Conservation (phyloP, 2,113 vertebrate genomes). For the Halichoerus grypus region DNA sequence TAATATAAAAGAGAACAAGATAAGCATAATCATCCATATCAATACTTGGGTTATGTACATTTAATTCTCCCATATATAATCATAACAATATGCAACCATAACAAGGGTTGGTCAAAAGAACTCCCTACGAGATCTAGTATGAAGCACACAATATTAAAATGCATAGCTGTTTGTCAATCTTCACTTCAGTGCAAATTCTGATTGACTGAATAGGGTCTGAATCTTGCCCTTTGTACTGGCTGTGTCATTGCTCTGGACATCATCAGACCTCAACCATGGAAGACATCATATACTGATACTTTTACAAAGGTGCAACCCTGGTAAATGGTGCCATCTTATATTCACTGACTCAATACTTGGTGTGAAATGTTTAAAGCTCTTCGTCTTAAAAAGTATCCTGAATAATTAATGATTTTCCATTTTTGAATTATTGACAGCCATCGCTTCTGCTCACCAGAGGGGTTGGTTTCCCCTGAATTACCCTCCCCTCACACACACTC, state of each 20-base stretch:
- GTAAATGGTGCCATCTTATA: neutral
- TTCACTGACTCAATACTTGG: neutral
- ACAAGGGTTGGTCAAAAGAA: neutral
- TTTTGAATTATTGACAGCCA: neutral
- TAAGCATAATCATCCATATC: neutral
- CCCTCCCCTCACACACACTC: neutral
- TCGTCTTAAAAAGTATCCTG: neutral
- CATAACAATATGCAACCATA: neutral
- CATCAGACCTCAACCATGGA: neutral
- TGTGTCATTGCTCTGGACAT: neutral
- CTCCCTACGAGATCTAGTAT: neutral
- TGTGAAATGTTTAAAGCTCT: slow-evolving; percentile 6
- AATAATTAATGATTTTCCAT: neutral
- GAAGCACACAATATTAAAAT: slow-evolving; percentile 40
- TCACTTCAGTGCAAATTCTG: slow-evolving; percentile 27
- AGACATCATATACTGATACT: neutral
- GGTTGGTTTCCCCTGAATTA: neutral
- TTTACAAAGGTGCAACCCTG: neutral
- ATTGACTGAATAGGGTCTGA: neutral
- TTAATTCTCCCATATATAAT: neutral
- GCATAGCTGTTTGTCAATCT: neutral
- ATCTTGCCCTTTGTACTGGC: neutral
- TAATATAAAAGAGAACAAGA: neutral
- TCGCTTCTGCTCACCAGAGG: neutral
- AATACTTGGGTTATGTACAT: neutral